phyloP scores from a whole-genome alignment of 2,113 vertebrate genomes.

The Bufo gargarizans region DNA sequence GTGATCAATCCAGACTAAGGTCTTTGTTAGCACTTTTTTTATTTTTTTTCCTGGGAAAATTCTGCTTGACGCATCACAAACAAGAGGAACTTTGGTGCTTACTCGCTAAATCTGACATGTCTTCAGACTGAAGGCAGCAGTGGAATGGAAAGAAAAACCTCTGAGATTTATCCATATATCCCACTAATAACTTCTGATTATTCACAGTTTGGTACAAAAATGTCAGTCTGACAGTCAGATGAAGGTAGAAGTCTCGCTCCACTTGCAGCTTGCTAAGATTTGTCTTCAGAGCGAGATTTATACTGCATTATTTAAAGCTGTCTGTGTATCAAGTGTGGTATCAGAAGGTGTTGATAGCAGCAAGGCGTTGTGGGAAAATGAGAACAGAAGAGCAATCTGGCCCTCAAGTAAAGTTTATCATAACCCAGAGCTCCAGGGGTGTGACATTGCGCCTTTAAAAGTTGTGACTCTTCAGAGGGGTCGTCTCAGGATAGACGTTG shows the following conservation, averaged over 20 bases:
- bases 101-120: constrained; percentile 55
- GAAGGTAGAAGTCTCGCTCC: not conserved
- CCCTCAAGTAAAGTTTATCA: not conserved
- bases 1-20: constrained; percentile 66
- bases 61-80: constrained; percentile 67
- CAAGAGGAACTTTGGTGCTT: constrained; percentile 68
- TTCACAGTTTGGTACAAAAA: constrained; percentile 5
- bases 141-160: constrained; percentile 34
- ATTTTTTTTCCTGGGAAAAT: constrained; percentile 64
- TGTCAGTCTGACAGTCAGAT: not conserved
- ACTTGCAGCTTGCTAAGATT: not conserved
- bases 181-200: constrained; percentile 37
- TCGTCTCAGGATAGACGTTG: not conserved
- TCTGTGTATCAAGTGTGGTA: not conserved
- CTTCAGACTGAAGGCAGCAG: constrained; percentile 56
- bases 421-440: not conserved
- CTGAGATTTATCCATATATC: constrained; percentile 37
- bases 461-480: not conserved
- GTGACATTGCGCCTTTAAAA: not conserved
- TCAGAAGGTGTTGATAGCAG: not conserved
- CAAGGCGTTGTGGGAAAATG: not conserved
- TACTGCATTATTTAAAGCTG: constrained; percentile 40
- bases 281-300: not conserved
- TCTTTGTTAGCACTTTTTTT: constrained; percentile 77
- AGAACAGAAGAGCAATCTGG: not conserved